Conservation (phyloP, 2,113 vertebrate species). For the Phalacrocorax carbo region DNA sequence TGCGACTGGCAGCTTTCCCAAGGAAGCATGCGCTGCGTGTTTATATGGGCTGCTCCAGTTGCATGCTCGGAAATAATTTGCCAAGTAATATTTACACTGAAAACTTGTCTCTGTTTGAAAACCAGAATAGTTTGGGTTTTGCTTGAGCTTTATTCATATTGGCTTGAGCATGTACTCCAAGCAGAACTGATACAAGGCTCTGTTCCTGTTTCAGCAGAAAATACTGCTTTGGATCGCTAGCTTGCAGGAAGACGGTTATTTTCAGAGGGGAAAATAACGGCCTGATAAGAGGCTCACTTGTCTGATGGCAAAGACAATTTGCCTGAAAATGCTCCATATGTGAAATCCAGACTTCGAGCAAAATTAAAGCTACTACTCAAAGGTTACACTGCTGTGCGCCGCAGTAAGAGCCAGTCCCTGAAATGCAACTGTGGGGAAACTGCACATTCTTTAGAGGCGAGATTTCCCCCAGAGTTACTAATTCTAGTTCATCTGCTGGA, state of each 20-base stretch:
- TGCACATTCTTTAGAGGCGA: accelerated
- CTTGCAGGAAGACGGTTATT: not conserved
- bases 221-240: not conserved
- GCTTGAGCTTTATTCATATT: not conserved
- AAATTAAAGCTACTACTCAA: too few species aligned
- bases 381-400: accelerated
- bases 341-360: not conserved
- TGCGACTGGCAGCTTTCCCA: not conserved
- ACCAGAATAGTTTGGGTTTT: not conserved
- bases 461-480: not conserved
- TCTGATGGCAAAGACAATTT: not conserved
- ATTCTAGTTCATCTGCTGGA: not conserved
- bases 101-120: not conserved
- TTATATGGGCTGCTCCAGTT: accelerated
- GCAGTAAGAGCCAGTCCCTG: not conserved
- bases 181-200: too few species aligned
- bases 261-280: not conserved
- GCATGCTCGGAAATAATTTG: not conserved
- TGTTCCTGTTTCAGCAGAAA: not conserved
- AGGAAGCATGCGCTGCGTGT: accelerated
- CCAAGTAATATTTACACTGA: not conserved
- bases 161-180: accelerated
- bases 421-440: accelerated
- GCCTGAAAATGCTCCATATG: not conserved
- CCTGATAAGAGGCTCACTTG: not conserved